phyloP scores from a whole-genome alignment of 2,113 vertebrate genomes.

The Holacanthus passer region DNA sequence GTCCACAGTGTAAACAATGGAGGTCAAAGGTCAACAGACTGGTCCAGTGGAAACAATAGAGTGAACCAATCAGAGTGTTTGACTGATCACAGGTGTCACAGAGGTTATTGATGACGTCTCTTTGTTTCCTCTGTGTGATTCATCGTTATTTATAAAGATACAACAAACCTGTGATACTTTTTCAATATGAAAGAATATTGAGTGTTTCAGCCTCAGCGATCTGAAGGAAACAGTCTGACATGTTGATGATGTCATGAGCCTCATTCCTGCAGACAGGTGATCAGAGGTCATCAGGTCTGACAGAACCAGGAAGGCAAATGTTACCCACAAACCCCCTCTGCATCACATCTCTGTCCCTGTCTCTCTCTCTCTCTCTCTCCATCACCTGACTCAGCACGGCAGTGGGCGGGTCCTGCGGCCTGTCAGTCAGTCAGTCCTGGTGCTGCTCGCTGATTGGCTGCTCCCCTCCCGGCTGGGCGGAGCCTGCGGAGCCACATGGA shows the following conservation, averaged over 20 bases:
- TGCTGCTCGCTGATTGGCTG: conserved; percentile 58
- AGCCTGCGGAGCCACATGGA: conserved; percentile 74
- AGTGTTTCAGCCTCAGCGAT: no score
- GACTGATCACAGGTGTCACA: neutral
- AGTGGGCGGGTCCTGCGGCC: conserved; percentile 49
- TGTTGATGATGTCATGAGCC: no score
- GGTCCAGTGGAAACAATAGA: neutral
- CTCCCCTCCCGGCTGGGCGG: conserved; percentile 61
- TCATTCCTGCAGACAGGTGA: no score
- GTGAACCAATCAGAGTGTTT: neutral
- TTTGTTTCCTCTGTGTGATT: neutral
- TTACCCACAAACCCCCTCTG: neutral
- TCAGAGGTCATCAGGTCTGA: no score
- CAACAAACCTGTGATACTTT: no score
- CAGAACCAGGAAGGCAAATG: neutral
- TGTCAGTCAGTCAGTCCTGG: conserved; percentile 47
- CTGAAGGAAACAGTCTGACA: no score
- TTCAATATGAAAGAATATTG: no score
- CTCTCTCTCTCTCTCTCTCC: neutral
- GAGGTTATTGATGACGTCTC: neutral
- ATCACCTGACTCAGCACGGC: conserved; percentile 32
- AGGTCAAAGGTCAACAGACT: conserved; percentile 16
- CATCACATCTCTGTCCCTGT: neutral
- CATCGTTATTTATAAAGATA: neutral
- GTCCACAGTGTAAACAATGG: neutral